These are phyloP conservation scores for Albula glossodonta DNA, from an alignment of 2,113 vertebrate genomes.

Conservation along the genomic window DNA sequence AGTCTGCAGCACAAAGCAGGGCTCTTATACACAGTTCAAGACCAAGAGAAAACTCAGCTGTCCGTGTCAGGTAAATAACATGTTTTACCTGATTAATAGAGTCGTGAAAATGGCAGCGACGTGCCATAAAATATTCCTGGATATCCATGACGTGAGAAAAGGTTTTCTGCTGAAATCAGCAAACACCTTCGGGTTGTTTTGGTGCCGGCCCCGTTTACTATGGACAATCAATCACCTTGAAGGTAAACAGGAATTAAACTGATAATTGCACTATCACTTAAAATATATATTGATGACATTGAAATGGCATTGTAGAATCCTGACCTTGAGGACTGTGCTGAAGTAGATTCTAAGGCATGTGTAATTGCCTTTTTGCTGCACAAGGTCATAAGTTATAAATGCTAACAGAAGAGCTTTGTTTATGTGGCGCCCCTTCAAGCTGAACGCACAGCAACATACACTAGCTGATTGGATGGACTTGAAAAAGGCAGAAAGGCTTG, in stretches of 20 bases:
- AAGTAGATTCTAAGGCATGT: not conserved
- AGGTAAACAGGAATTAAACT: conserved; percentile 15
- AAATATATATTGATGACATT: conserved; percentile 20
- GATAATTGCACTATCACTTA: conserved; percentile 8
- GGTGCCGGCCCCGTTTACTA: not conserved
- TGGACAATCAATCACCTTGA: conserved; percentile 10
- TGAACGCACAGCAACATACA: not conserved
- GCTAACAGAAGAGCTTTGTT: not conserved
- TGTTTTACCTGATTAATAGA: conserved; percentile 16
- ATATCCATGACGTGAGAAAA: not conserved
- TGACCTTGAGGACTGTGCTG: conserved; percentile 7
- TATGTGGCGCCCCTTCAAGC: not conserved
- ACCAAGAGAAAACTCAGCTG: not conserved
- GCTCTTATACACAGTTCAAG: not conserved
- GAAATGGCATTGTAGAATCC: not conserved
- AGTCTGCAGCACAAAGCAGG: not conserved
- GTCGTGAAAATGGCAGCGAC: conserved; percentile 1
- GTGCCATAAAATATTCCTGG: not conserved
- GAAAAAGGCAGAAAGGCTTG: too few species aligned
- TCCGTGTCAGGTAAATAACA: not conserved
- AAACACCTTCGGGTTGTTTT: not conserved
- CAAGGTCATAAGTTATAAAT: not conserved
- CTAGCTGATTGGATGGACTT: not conserved
- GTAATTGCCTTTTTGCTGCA: not conserved
- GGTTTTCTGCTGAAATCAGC: conserved; percentile 17